Base-by-base conservation (phyloP, 2,888 invertebrate species). In the Zaprionus obscuricornis region DNA sequence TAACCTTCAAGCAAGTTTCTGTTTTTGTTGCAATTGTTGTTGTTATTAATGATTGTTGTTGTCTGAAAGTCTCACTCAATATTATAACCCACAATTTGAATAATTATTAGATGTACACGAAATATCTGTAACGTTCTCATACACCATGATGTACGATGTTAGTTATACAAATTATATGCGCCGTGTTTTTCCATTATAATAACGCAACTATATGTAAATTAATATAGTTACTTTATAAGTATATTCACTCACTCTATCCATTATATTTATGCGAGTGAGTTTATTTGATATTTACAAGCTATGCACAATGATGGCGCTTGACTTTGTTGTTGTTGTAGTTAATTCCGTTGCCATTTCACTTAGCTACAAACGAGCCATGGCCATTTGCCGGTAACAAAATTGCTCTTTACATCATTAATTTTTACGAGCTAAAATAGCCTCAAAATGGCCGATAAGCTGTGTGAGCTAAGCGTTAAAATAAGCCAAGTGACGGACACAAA, bases 351-450 rank as follows among this genome's bases (percentile, higher is more conserved):
- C 79, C 73, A 81, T 81, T 81, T 83, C 77, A 81, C 79, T 76
- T 79, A 79, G 68, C 82, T 82, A 74, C 79, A 82, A 79, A 79
- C 82, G 82, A 81, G 82, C 78, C 82, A 74, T 79, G 63, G 74
- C 78, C 67, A 70, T 74, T 50, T 75, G 75, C 70, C 79, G 77
- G 79, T 77, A 83, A 83, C 74, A 81, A 78, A 79, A 79, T 81
- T 79, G 76, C 85, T 84, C 82, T 83, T 77, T 77, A 79, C 84
- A 77, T 83, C 82, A 83, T 83, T 84, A 83, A 83, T 79, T 83
- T 83, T 83, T 83, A 84, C 69, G 79, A 82, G 66, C 77, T 66
- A 50, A 77, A 84, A 70, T 77, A 82, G 77, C 68, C 59, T 66
- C 70, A 82, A 82, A 83, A 84, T 83, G 82, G 77, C 77, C 79